These are phyloP conservation scores for Rhagophthalmus giganteus DNA, from an alignment of 2,888 invertebrate species.

Conservation along the genomic window DNA sequence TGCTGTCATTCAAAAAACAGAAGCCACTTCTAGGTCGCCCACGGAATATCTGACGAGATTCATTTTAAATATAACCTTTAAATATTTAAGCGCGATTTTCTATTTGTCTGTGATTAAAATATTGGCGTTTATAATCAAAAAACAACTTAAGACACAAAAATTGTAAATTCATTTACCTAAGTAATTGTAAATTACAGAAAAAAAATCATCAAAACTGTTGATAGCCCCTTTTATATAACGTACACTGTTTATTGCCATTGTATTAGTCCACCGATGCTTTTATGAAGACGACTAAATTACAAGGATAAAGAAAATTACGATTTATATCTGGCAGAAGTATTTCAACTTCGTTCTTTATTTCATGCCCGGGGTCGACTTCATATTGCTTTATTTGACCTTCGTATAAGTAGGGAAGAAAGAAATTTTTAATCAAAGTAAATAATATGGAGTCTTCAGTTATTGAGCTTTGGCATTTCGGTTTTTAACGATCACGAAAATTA, in stretches of 20 bases:
- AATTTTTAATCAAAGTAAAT: not conserved
- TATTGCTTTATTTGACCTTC: conserved; percentile 27
- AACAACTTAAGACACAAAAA: no score
- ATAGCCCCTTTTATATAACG: no score
- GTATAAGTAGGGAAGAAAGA: conserved; percentile 3
- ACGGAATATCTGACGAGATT: no score
- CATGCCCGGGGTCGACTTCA: conserved; percentile 25
- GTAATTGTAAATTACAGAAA: not conserved
- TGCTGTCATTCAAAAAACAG: no score
- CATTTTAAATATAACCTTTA: no score
- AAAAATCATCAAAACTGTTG: not conserved
- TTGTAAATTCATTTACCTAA: not conserved
- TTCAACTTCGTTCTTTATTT: conserved; percentile 28
- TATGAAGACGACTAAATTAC: conserved; percentile 26
- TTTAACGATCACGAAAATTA: no score
- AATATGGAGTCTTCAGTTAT: not conserved
- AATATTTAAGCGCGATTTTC: no score
- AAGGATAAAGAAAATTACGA: conserved; percentile 31
- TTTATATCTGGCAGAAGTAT: conserved; percentile 28
- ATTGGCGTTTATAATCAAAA: no score
- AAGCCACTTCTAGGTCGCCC: no score
- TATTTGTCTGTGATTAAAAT: no score
- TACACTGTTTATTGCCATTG: conserved; percentile 23
- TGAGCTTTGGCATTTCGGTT: no score
- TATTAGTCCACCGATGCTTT: conserved; percentile 28